Percentiles rank a stretch among this genome's conserved stretches.
These are phyloP conservation scores for Metridium senile DNA, from an alignment of 92 coral and sea anemone genomes.

Conservation along the genomic window DNA sequence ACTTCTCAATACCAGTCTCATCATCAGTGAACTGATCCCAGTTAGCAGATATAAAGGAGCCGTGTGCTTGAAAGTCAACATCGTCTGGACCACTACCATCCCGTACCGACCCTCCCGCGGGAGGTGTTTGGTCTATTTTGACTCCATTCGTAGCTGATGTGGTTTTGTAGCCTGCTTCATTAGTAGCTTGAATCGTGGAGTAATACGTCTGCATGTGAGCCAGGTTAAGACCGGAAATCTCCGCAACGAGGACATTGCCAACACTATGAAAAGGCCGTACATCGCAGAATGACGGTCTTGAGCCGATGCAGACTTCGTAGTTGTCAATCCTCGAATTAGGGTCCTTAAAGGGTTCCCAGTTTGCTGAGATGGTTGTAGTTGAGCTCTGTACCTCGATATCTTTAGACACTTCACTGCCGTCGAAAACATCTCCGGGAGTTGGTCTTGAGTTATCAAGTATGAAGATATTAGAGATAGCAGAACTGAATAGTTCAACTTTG, in stretches of 20 bases:
- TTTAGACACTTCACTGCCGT: constrained; percentile 23
- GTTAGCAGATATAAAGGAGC: constrained; percentile 62
- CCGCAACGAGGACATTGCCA: constrained; percentile 39
- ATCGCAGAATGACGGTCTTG: constrained; percentile 64
- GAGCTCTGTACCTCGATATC: constrained; percentile 67
- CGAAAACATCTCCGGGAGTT: constrained; percentile 61
- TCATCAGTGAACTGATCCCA: constrained; percentile 84
- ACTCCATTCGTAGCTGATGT: constrained; percentile 61
- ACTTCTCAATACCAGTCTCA: constrained; percentile 70
- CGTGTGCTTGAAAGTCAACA: constrained; percentile 59
- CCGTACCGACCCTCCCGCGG: constrained; percentile 55
- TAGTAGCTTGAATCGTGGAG: constrained; percentile 65
- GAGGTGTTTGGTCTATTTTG: constrained; percentile 70
- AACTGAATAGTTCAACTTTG: constrained; percentile 53
- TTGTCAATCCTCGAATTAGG: constrained; percentile 54
- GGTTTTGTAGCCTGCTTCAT: constrained; percentile 69
- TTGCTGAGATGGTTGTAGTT: constrained; percentile 48
- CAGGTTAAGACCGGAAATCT: constrained; percentile 56
- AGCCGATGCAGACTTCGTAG: constrained; percentile 77
- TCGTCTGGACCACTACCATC: constrained; percentile 66
- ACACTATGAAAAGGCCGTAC: constrained; percentile 38
- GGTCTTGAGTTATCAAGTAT: constrained; percentile 57
- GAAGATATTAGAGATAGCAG: constrained; percentile 40
- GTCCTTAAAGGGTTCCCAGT: constrained; percentile 74
- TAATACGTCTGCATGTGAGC: constrained; percentile 57